Evolutionary conservation across 2,113 vertebrate species (phyloP), one percentile per base, ranked within the genome.

Genomic region (Eptesicus fuscus): DNA sequence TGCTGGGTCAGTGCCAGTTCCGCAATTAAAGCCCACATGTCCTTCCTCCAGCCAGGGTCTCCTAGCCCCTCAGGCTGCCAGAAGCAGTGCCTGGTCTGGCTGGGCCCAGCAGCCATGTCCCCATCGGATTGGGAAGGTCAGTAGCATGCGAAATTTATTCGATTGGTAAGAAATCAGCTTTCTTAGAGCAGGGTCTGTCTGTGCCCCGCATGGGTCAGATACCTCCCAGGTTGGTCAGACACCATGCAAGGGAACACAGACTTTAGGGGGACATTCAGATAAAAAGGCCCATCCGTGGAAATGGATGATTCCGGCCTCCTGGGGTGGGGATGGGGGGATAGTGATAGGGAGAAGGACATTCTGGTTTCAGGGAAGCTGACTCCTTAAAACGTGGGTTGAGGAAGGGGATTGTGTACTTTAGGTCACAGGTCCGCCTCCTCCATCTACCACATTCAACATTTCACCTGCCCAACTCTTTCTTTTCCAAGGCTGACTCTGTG

Each of bases 161-260:
- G 20, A 5, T 18, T 17, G 35, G 4, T 1, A 25, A 73, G 40
- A 5, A 10, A 42, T 3, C 44, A 28, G 14, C 17, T 90, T 40
- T 59, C 20, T 80, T 42, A 37, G 23, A 42, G 56, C 18, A 83
- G 32, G 53, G 6, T 7, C n/a, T 53, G 4, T 56, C 44, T 87
- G 42, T 6, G 22, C 1, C 67, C 35, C 44, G n/a, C 0, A 0
- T 30, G 35, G 17, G 30, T 18, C 37, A 61, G 49, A 83, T 25
- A 12, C 35, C 37, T 78, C 28, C 10, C 4, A 37, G 7, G 1
- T 47, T 79, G 20, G 11, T 78, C 25, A 28, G 28, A 40, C 32
- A 32, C 42, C 32, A 14, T 28, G 12, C 23, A 49, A 88, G 2
- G 49, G 25, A 73, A 73, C 11, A 40, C 3, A 79, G 40, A 73